Conservation (phyloP, 1,140 invertebrate genomes). For the Paramacrobiotus metropolitanus region DNA sequence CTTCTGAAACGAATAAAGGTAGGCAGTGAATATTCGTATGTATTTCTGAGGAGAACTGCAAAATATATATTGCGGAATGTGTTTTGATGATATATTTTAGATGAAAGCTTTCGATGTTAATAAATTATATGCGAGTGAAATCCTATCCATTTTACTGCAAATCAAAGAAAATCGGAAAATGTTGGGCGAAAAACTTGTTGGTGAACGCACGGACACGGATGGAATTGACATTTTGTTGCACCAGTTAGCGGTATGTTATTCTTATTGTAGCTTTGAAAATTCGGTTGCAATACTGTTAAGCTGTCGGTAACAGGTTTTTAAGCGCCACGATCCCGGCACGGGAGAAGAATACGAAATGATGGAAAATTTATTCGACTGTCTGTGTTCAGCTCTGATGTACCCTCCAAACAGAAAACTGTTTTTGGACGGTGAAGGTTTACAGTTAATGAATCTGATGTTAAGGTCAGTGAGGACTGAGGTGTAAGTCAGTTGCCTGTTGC, state of each 20-base stretch:
- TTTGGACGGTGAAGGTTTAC: constrained; percentile 73
- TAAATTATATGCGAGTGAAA: constrained; percentile 85
- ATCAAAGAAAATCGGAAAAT: constrained; percentile 48
- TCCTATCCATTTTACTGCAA: constrained; percentile 82
- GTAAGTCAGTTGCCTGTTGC: background rate
- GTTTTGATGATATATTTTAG: constrained; percentile 23
- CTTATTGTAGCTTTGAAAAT: constrained; percentile 5
- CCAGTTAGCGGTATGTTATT: constrained; percentile 67
- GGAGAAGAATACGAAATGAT: constrained; percentile 90
- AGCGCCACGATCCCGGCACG: constrained; percentile 66
- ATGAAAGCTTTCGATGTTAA: constrained; percentile 79
- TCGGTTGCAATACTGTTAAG: background rate
- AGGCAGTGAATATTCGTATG: background rate
- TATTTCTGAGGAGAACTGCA: background rate
- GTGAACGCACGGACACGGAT: no score
- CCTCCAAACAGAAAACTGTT: constrained; percentile 69
- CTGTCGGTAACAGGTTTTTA: constrained; percentile 40
- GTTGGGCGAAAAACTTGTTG: constrained; percentile 65
- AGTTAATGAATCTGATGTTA: constrained; percentile 90
- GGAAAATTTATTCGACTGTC: constrained; percentile 89
- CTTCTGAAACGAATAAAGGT: constrained; percentile 49
- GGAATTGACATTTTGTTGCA: constrained; percentile 88
- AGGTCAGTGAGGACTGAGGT: constrained; percentile 26
- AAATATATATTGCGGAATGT: background rate
- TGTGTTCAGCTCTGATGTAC: constrained; percentile 77